phyloP scores from a whole-genome alignment of 2,888 invertebrate species.

The Pheosia tremula region DNA sequence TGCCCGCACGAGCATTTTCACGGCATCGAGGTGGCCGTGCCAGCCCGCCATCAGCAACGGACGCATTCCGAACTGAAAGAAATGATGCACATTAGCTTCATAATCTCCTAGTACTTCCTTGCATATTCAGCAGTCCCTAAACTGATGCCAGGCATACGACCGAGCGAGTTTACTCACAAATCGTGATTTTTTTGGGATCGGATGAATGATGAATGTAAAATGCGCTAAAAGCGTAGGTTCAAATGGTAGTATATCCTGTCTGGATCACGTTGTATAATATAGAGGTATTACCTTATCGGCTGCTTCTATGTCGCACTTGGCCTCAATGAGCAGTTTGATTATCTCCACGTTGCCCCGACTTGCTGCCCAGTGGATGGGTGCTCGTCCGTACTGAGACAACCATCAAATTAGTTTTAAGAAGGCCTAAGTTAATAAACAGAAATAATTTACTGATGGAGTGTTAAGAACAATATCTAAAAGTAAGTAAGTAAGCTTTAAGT shows the following conservation, averaged over 20 bases:
- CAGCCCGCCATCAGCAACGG: slow-evolving; percentile 90
- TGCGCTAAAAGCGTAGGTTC: neutral
- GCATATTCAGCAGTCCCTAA: neutral
- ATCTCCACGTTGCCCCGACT: slow-evolving; percentile 89
- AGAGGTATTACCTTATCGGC: slow-evolving; percentile 86
- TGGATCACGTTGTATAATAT: too few species aligned
- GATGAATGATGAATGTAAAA: neutral
- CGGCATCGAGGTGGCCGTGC: slow-evolving; percentile 89
- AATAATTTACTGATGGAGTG: neutral
- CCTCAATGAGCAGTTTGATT: slow-evolving; percentile 88
- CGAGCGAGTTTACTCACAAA: too few species aligned
- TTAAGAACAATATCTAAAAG: neutral
- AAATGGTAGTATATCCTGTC: too few species aligned
- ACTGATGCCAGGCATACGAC: neutral
- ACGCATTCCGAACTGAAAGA: slow-evolving; percentile 88
- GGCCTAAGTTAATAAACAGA: neutral
- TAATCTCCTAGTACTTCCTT: slow-evolving; percentile 1
- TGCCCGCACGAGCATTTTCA: slow-evolving; percentile 87
- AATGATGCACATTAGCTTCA: slow-evolving; percentile 12
- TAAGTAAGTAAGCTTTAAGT: too few species aligned
- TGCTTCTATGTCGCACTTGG: slow-evolving; percentile 90
- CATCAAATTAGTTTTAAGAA: neutral
- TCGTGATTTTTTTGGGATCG: too few species aligned
- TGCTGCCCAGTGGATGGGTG: slow-evolving; percentile 91
- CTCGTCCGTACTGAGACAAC: slow-evolving; percentile 86